Conservation (phyloP, 2,113 vertebrate species). For the Neolamprologus toae region DNA sequence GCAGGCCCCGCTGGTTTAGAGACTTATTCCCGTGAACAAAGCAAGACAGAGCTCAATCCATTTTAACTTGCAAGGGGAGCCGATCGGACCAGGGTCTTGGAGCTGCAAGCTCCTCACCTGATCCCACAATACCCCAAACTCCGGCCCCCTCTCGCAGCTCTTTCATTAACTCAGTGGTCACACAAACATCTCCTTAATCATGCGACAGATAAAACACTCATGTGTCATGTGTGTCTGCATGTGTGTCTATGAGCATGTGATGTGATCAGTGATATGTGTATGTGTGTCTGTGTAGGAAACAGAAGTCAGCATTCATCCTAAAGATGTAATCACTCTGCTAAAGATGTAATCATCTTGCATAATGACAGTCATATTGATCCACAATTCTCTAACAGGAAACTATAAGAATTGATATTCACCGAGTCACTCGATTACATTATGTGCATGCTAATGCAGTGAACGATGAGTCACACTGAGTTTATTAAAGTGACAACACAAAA, state of each 20-base stretch:
- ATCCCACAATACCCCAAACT: background rate
- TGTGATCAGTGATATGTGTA: background rate
- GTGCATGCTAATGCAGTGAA: constrained; percentile 1
- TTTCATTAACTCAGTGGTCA: background rate
- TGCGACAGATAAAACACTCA: background rate
- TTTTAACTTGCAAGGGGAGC: background rate
- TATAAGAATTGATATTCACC: constrained; percentile 3
- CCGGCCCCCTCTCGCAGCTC: background rate
- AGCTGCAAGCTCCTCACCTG: background rate
- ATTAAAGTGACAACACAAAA: background rate
- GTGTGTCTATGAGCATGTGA: background rate
- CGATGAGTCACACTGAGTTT: constrained; percentile 23
- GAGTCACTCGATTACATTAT: background rate
- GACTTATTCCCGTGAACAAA: background rate
- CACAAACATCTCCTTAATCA: background rate
- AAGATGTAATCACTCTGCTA: background rate
- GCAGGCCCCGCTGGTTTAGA: background rate
- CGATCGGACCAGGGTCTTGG: background rate
- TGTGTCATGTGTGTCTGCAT: background rate
- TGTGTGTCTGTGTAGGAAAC: background rate
- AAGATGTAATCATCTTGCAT: background rate
- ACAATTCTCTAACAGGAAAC: background rate
- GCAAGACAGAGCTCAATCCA: background rate
- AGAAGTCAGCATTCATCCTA: background rate
- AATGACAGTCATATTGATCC: background rate